Conservation (phyloP, 2,797 vertebrate species). For the Chiropotes sagulatus region DNA sequence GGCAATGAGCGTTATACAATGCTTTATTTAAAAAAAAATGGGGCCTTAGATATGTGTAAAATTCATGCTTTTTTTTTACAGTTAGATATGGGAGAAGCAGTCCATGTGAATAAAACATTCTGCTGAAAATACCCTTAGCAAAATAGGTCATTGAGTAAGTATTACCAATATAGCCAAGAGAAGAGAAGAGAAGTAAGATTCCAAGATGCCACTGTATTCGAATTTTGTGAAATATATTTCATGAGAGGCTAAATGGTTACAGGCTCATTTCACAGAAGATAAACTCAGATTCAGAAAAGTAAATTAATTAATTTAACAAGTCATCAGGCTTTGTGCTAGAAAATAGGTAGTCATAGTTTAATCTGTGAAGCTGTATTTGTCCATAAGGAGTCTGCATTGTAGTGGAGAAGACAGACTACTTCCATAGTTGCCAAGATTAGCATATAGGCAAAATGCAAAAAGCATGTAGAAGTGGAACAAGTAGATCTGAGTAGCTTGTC, state of each 20-base stretch:
- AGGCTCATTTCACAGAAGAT: background rate
- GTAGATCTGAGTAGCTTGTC: background rate
- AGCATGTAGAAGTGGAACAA: background rate
- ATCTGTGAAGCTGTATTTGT: background rate
- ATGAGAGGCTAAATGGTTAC: background rate
- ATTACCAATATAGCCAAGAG: background rate
- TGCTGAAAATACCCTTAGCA: background rate
- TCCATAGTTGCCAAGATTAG: background rate
- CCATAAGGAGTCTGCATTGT: background rate
- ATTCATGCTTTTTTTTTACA: background rate
- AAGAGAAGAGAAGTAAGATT: background rate
- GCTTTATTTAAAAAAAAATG: conserved; percentile 28
- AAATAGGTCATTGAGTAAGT: background rate
- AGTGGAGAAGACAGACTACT: background rate
- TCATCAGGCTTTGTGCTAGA: background rate
- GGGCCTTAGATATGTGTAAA: conserved; percentile 57
- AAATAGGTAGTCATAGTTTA: background rate
- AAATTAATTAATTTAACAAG: background rate
- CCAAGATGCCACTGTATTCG: background rate
- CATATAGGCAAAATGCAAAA: background rate
- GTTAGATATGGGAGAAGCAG: background rate
- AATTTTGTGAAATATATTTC: background rate
- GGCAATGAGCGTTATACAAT: conserved; percentile 60
- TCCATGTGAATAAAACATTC: background rate
- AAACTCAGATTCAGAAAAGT: background rate